Conservation (phyloP, 2,797 vertebrate species). For the Myiothlypis chrysogaster region DNA sequence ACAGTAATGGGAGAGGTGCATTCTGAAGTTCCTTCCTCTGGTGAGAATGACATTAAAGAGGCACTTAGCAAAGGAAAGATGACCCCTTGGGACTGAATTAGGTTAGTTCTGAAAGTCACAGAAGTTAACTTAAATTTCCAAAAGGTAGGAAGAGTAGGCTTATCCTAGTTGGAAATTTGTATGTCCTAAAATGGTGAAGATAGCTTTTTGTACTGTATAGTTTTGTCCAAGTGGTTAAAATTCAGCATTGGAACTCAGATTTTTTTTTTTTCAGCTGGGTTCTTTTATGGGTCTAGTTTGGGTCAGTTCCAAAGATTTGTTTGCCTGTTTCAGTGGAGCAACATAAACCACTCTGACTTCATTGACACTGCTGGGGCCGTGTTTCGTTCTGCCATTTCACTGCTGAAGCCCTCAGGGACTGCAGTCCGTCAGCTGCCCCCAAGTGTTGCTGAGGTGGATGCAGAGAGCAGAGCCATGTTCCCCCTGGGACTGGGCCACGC, state of each 20-base stretch:
- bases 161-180: background rate
- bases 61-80: background rate
- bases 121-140: background rate
- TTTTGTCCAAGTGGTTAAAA: background rate
- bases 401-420: slow-evolving; percentile 85
- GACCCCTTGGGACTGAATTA: background rate
- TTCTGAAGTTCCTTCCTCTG: background rate
- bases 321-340: slow-evolving; percentile 86
- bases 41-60: background rate
- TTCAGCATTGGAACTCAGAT: background rate
- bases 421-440: slow-evolving; percentile 93
- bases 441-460: slow-evolving; percentile 85
- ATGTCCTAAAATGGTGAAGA: background rate
- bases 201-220: background rate
- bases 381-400: slow-evolving; percentile 80
- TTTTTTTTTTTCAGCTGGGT: background rate
- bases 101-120: background rate
- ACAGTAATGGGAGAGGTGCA: background rate
- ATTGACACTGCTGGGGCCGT: slow-evolving; percentile 85
- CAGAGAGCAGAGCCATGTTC: slow-evolving; percentile 87
- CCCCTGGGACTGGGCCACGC: slow-evolving; percentile 93
- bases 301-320: background rate
- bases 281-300: background rate
- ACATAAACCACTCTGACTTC: slow-evolving; percentile 90
- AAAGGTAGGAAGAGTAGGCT: background rate